Conservation (phyloP, 2,113 vertebrate species). For the Larimichthys crocea region DNA sequence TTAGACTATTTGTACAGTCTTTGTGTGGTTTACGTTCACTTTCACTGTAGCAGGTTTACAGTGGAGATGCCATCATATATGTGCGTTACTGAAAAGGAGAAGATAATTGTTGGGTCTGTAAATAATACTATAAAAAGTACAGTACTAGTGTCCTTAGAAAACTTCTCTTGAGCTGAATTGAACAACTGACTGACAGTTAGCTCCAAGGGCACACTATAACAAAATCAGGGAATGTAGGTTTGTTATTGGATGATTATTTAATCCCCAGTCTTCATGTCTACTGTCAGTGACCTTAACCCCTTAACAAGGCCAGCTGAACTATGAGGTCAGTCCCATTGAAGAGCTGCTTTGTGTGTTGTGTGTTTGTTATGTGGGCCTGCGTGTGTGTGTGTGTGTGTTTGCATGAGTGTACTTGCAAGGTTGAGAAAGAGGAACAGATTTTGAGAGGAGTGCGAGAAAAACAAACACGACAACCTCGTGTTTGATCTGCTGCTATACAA, state of each 20-base stretch:
- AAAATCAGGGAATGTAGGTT: too few species aligned
- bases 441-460: conserved; percentile 63
- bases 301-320: conserved; percentile 17
- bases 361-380: conserved; percentile 4
- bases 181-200: too few species aligned
- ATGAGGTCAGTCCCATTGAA: conserved; percentile 9
- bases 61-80: background rate
- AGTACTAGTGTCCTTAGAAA: too few species aligned
- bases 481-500: conserved; percentile 63
- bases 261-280: background rate
- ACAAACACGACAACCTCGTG: conserved; percentile 61
- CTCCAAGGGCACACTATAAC: background rate
- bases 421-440: conserved; percentile 68
- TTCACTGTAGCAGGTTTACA: background rate
- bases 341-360: conserved; percentile 32
- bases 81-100: background rate
- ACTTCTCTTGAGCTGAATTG: too few species aligned
- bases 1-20: too few species aligned
- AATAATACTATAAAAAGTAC: too few species aligned
- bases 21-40: too few species aligned
- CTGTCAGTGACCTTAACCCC: background rate
- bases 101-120: too few species aligned
- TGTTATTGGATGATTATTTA: background rate
- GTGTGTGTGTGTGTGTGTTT: conserved; percentile 17
- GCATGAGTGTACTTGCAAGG: conserved; percentile 16